These are phyloP conservation scores for Torymus auratus DNA, from an alignment of 2,888 invertebrate genomes.

Conservation along the genomic window DNA sequence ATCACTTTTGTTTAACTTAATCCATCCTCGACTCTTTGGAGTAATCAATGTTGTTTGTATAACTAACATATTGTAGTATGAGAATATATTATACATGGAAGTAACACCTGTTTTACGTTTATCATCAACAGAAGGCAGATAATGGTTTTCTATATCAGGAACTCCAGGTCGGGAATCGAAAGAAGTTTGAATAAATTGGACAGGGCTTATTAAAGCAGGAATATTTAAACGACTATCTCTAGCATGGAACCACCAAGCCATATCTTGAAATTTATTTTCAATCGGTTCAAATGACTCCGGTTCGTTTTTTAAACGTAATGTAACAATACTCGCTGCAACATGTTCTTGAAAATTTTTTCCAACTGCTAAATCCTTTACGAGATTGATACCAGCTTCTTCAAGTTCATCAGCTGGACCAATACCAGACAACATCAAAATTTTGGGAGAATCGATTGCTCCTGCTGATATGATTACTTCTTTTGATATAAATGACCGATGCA, in stretches of 20 bases:
- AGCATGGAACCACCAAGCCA: neutral
- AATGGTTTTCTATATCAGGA: conserved; percentile 24
- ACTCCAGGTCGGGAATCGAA: conserved; percentile 12
- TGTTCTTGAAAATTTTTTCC: conserved; percentile 44
- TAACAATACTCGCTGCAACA: neutral
- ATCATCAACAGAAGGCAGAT: neutral
- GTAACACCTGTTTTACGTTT: neutral
- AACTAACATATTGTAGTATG: neutral
- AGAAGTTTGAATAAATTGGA: conserved; percentile 3
- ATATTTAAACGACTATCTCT: neutral
- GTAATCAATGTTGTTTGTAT: neutral
- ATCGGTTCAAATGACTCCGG: neutral
- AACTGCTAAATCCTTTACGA: conserved; percentile 12
- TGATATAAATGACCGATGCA: neutral
- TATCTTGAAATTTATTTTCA: neutral
- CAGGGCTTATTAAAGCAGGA: neutral
- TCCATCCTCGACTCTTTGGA: conserved; percentile 20
- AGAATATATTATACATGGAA: neutral
- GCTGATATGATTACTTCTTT: conserved; percentile 41
- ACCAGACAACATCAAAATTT: conserved; percentile 44
- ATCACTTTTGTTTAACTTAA: conserved; percentile 12
- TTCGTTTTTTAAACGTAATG: neutral
- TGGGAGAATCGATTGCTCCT: conserved; percentile 32
- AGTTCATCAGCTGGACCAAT: conserved; percentile 32
- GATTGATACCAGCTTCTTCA: neutral